phyloP scores from a whole-genome alignment of 2,113 vertebrate genomes.

The Poeciliopsis prolifica region DNA sequence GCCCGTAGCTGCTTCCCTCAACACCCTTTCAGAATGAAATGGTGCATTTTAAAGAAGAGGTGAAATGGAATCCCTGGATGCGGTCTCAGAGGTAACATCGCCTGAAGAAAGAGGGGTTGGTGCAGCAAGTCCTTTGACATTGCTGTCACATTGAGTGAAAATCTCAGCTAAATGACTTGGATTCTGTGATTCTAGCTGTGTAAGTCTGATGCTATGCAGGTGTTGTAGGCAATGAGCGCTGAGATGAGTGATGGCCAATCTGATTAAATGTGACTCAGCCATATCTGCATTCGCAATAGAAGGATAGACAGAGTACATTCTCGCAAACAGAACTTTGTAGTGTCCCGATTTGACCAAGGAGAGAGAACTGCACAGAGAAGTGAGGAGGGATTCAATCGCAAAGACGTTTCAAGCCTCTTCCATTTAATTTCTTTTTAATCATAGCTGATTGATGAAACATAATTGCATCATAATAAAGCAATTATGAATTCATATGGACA shows the following conservation, averaged over 20 bases:
- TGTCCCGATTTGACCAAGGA: constrained; percentile 33
- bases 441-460: constrained; percentile 19
- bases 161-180: constrained; percentile 37
- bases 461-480: constrained; percentile 24
- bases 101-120: constrained; percentile 10
- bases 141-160: constrained; percentile 54
- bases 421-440: constrained; percentile 23
- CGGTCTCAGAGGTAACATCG: constrained; percentile 36
- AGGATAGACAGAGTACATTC: constrained; percentile 33
- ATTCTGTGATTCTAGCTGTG: constrained; percentile 37
- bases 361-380: background rate
- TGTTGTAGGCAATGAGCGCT: constrained; percentile 14
- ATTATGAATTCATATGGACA: too few relatives aligned
- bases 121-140: constrained; percentile 48
- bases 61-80: constrained; percentile 26
- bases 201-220: constrained; percentile 7
- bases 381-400: constrained; percentile 4
- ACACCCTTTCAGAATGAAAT: constrained; percentile 32
- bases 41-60: constrained; percentile 37
- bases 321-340: constrained; percentile 15
- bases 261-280: constrained; percentile 61
- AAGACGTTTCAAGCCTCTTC: constrained; percentile 16
- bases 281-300: constrained; percentile 64
- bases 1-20: constrained; percentile 28
- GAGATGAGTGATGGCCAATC: constrained; percentile 43